A percentile compares a stretch with the other conserved stretches of the same genome.
phyloP scores from a whole-genome alignment of 2,797 vertebrate species.

The Cryptoprocta ferox region DNA sequence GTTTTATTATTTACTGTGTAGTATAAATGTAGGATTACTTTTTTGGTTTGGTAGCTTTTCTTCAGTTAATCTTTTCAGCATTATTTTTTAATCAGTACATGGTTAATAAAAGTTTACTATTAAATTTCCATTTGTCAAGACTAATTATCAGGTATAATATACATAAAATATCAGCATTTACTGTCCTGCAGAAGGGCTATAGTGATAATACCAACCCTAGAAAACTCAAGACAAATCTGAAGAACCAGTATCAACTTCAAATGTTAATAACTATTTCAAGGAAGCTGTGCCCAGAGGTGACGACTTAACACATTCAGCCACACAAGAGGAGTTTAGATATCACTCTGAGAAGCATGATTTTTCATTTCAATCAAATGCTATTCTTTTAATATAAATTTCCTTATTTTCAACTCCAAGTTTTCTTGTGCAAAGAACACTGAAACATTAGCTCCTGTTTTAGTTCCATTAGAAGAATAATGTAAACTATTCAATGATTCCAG shows the following conservation, averaged over 20 bases:
- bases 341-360: neutral
- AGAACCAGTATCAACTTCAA: neutral
- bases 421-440: neutral
- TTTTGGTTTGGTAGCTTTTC: neutral
- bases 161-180: slow-evolving; percentile 1
- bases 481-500: neutral
- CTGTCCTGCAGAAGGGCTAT: neutral
- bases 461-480: neutral
- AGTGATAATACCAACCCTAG: neutral
- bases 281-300: neutral
- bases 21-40: neutral
- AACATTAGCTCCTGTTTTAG: neutral
- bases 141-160: neutral
- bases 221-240: neutral
- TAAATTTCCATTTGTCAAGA: neutral
- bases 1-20: neutral
- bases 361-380: neutral
- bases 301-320: neutral
- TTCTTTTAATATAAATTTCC: neutral
- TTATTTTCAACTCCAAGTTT: neutral
- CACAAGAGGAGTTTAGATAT: neutral
- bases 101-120: neutral
- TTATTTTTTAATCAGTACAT: neutral
- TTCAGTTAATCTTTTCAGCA: neutral
- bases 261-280: neutral